phyloP scores from a whole-genome alignment of 1,140 invertebrate species.

The Pteromalus puparum region DNA sequence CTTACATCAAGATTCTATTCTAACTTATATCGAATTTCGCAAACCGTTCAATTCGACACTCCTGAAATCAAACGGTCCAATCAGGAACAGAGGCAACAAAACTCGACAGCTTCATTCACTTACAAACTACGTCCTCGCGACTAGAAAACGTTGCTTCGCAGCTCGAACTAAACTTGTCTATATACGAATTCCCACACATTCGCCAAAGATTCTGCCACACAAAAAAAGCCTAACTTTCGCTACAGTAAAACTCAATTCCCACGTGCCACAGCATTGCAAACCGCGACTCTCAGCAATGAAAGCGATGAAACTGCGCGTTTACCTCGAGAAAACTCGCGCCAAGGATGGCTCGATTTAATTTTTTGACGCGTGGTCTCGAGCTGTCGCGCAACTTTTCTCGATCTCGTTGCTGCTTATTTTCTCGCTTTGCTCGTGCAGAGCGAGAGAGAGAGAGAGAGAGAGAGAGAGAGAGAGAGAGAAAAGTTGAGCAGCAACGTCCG shows the following conservation, averaged over 20 bases:
- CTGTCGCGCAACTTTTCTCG: background rate
- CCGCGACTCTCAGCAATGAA: no score
- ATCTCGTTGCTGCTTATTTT: background rate
- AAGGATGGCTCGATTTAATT: slow-evolving; percentile 1
- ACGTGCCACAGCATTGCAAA: no score
- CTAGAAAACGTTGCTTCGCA: no score
- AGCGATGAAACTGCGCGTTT: no score
- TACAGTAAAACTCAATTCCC: no score
- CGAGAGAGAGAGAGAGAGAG: background rate
- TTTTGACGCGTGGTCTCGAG: background rate
- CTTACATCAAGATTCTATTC: no score
- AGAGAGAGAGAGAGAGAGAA: background rate
- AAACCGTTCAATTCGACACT: background rate
- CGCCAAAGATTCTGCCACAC: no score
- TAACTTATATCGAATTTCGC: no score
- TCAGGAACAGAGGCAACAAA: background rate
- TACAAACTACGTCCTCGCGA: background rate
- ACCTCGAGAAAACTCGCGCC: no score
- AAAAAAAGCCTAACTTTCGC: no score
- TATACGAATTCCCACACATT: no score
- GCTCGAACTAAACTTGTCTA: no score
- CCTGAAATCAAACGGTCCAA: background rate
- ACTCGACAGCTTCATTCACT: background rate
- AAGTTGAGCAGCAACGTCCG: background rate
- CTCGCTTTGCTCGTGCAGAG: background rate